These are phyloP conservation scores for Watsonalla binaria DNA, from an alignment of 2,888 invertebrate genomes.

Conservation along the genomic window DNA sequence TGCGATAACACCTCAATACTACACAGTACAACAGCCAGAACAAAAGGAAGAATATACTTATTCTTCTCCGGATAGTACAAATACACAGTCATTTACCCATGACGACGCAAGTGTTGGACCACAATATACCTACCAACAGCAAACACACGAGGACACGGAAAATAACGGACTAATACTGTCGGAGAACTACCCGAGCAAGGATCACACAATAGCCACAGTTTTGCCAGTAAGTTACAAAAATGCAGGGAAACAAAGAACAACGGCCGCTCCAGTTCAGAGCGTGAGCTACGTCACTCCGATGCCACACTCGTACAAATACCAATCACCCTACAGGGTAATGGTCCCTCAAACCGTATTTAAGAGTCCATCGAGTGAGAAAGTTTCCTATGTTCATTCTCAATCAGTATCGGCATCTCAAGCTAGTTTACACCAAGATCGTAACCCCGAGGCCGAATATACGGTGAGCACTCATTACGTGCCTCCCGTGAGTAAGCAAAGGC, in stretches of 20 bases:
- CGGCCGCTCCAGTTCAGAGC: constrained; percentile 43
- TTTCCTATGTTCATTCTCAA: constrained; percentile 64
- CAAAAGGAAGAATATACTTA: constrained; percentile 43
- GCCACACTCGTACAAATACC: constrained; percentile 57
- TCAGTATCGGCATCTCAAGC: constrained; percentile 43
- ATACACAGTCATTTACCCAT: constrained; percentile 37
- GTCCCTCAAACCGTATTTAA: constrained; percentile 62
- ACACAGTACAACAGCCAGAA: constrained; percentile 29
- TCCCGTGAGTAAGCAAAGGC: constrained; percentile 46
- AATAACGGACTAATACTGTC: constrained; percentile 55
- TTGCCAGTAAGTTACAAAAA: constrained; percentile 53
- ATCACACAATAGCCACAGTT: constrained; percentile 78
- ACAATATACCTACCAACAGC: constrained; percentile 50
- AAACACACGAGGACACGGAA: constrained; percentile 36
- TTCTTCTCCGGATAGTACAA: constrained; percentile 34
- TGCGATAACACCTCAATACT: constrained; percentile 31
- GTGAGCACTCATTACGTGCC: constrained; percentile 41
- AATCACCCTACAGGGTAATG: constrained; percentile 62
- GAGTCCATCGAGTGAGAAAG: constrained; percentile 53
- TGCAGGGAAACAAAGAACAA: constrained; percentile 26
- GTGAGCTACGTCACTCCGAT: constrained; percentile 68
- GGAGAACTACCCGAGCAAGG: constrained; percentile 79
- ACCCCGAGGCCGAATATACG: constrained; percentile 54
- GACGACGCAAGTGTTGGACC: constrained; percentile 35
- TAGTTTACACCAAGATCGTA: constrained; percentile 36